phyloP scores from a whole-genome alignment of 2,113 vertebrate species.

The Cryptotis parvus region DNA sequence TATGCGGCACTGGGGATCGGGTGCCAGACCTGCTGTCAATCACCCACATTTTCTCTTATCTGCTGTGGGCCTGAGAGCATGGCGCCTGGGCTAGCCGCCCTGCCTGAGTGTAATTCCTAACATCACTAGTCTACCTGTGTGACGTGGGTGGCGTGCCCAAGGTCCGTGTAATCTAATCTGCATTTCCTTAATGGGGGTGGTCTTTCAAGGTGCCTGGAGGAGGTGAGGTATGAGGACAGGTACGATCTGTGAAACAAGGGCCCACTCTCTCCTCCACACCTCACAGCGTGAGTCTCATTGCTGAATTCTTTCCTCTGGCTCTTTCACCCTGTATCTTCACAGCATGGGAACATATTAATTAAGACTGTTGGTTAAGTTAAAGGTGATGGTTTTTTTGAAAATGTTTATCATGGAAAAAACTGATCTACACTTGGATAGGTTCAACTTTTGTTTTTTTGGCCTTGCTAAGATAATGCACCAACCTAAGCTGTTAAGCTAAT shows the following conservation, averaged over 20 bases:
- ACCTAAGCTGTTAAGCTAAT: not conserved
- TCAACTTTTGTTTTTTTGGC: not conserved
- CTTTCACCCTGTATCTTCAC: not conserved
- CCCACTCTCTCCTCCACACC: accelerated
- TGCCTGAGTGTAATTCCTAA: not conserved
- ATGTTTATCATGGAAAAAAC: not conserved
- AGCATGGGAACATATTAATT: not conserved
- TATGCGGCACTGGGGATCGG: too few relatives aligned
- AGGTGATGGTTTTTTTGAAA: not conserved
- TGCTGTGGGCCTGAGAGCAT: not conserved
- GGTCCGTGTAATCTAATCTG: too few relatives aligned
- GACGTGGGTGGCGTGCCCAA: not conserved
- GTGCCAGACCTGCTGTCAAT: too few relatives aligned
- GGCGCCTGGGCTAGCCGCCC: not conserved
- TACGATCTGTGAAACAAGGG: not conserved
- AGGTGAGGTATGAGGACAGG: not conserved
- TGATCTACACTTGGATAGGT: not conserved
- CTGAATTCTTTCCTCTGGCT: not conserved
- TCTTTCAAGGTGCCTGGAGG: too few relatives aligned
- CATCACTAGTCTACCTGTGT: not conserved
- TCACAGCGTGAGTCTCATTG: not conserved
- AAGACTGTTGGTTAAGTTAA: not conserved
- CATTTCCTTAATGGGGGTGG: too few relatives aligned
- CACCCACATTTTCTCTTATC: too few relatives aligned
- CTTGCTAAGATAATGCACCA: not conserved